These are phyloP conservation scores for Cantharis lateralis DNA, from an alignment of 2,888 invertebrate species.

Conservation along the genomic window DNA sequence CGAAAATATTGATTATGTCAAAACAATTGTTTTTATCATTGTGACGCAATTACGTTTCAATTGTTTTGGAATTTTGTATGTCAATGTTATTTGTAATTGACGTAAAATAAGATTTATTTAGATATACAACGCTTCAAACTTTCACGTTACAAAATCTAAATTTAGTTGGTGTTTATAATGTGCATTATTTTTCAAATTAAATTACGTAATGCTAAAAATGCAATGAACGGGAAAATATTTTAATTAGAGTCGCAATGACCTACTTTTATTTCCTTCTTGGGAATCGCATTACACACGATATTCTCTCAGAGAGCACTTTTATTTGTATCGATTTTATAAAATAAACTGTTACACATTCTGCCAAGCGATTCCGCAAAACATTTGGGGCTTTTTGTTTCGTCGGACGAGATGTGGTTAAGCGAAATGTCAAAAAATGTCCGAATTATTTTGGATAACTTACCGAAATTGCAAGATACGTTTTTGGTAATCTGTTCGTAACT, in stretches of 20 bases:
- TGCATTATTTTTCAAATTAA: not conserved
- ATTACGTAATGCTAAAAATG: not conserved
- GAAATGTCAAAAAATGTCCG: not conserved
- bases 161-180: not conserved
- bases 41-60: not conserved
- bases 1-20: not conserved
- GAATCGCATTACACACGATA: not conserved
- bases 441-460: not conserved
- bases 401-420: not conserved
- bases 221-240: not conserved
- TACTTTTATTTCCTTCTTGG: not conserved
- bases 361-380: not conserved
- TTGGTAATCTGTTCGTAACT: not conserved
- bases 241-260: not conserved
- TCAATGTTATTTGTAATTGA: constrained; percentile 1
- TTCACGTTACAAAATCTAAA: not conserved
- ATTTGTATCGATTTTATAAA: not conserved
- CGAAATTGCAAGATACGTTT: not conserved
- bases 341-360: not conserved
- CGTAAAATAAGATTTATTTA: not conserved
- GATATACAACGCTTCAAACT: not conserved
- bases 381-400: not conserved
- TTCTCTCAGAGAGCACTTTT: not conserved
- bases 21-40: not conserved
- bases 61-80: not conserved